Percentiles rank a stretch among this genome's conserved stretches.
phyloP scores from a whole-genome alignment of 2,888 invertebrate genomes.

The Clostera curtula region DNA sequence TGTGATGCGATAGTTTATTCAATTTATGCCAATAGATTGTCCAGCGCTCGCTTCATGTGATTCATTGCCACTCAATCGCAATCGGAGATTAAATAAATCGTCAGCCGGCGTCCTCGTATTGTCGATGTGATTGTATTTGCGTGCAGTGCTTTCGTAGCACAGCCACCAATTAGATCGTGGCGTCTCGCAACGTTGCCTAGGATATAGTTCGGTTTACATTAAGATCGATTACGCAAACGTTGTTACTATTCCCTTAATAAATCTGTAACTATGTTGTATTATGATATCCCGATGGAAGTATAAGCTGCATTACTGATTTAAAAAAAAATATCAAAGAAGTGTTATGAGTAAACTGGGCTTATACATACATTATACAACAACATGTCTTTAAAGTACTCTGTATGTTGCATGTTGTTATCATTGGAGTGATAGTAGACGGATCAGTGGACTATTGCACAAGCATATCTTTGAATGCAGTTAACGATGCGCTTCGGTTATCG shows the following conservation, averaged over 20 bases:
- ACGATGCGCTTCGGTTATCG: constrained; percentile 42
- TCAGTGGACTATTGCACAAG: constrained; percentile 43
- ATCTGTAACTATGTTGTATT: not conserved
- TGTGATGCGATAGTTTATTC: constrained; percentile 38
- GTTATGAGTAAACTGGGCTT: too few species aligned
- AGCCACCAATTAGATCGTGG: constrained; percentile 33
- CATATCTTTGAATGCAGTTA: constrained; percentile 61
- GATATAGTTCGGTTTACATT: constrained; percentile 17
- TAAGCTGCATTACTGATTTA: too few species aligned
- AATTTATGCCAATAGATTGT: constrained; percentile 45
- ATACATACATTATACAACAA: constrained; percentile 42
- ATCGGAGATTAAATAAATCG: constrained; percentile 49
- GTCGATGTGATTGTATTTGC: constrained; percentile 23
- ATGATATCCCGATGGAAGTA: too few species aligned
- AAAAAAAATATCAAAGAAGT: too few species aligned
- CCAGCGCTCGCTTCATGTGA: constrained; percentile 33
- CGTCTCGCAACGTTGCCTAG: constrained; percentile 26
- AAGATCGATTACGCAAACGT: constrained; percentile 15
- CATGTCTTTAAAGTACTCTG: constrained; percentile 40
- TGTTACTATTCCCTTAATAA: not conserved
- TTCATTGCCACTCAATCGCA: constrained; percentile 45
- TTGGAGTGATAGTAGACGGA: constrained; percentile 44
- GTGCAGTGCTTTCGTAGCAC: constrained; percentile 32
- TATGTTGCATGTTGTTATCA: constrained; percentile 56
- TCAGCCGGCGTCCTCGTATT: constrained; percentile 33